These are phyloP conservation scores for Diploscapter pachys DNA, from an alignment of 1,140 invertebrate species.

Conservation along the genomic window DNA sequence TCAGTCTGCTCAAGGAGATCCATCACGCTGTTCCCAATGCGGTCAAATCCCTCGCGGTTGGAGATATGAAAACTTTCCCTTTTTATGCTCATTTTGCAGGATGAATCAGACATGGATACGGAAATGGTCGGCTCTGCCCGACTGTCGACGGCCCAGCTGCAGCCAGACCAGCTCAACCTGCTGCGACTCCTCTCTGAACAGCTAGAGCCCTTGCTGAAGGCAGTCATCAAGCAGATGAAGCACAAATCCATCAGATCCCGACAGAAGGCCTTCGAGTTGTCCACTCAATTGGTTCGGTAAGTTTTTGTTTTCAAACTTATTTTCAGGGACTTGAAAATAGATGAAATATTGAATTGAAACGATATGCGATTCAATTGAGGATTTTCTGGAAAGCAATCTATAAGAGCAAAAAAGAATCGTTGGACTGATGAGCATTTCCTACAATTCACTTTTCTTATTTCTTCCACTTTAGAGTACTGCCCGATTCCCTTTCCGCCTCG, in stretches of 20 bases:
- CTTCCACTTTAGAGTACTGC: too few species aligned
- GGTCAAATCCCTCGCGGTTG: too few species aligned
- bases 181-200: slow-evolving; percentile 49
- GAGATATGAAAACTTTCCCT: background rate
- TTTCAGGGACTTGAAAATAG: slow-evolving; percentile 6
- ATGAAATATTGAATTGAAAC: too few species aligned
- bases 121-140: slow-evolving; percentile 30
- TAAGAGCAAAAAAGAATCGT: too few species aligned
- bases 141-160: slow-evolving; percentile 14
- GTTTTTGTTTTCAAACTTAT: slow-evolving; percentile 30
- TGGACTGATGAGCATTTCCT: too few species aligned
- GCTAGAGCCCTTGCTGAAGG: background rate
- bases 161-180: slow-evolving; percentile 27
- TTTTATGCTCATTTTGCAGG: slow-evolving; percentile 33
- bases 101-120: slow-evolving; percentile 1
- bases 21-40: too few species aligned
- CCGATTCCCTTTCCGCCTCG: background rate
- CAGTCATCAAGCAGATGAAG: slow-evolving; percentile 8
- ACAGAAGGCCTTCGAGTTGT: too few species aligned
- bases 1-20: slow-evolving; percentile 68
- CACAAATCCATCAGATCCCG: background rate
- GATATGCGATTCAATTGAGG: too few species aligned
- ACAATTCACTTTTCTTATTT: too few species aligned
- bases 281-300: background rate
- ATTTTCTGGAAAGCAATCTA: too few species aligned